phyloP scores from a whole-genome alignment of 2,113 vertebrate genomes.

The human region DNA sequence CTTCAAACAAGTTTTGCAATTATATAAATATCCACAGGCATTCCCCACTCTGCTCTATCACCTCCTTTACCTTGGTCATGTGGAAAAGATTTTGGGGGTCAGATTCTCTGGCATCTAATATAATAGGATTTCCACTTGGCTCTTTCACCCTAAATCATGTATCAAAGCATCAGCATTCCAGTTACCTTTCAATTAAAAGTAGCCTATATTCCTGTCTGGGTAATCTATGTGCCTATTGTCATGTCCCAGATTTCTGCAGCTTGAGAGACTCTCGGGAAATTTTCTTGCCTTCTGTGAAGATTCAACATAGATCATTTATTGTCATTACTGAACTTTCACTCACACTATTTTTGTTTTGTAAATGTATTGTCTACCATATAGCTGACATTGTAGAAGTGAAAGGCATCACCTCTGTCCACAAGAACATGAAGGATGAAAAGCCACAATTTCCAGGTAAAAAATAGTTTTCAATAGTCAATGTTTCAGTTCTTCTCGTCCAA shows the following conservation, averaged over 20 bases:
- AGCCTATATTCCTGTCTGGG: neutral
- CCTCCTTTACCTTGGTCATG: neutral
- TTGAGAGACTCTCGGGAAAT: neutral
- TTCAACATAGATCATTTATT: neutral
- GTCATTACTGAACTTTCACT: neutral
- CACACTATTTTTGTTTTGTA: neutral
- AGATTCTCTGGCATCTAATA: neutral
- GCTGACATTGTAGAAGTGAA: neutral
- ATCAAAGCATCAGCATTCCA: neutral
- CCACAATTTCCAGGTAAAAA: slow-evolving; percentile 8
- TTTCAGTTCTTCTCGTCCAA: neutral
- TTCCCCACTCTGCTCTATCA: neutral
- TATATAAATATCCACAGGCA: neutral
- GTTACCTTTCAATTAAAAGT: neutral
- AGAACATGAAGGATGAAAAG: neutral
- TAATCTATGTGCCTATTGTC: neutral
- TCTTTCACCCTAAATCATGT: neutral
- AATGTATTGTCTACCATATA: neutral
- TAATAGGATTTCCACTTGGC: neutral
- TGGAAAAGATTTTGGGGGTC: neutral
- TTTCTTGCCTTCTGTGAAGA: neutral
- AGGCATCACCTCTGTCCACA: neutral
- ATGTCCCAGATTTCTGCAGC: neutral
- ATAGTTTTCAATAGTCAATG: neutral
- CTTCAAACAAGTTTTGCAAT: neutral